Percentiles rank a stretch among this genome's conserved stretches.
Conservation (phyloP, 1,140 invertebrate genomes). For the Heterodera schachtii region DNA sequence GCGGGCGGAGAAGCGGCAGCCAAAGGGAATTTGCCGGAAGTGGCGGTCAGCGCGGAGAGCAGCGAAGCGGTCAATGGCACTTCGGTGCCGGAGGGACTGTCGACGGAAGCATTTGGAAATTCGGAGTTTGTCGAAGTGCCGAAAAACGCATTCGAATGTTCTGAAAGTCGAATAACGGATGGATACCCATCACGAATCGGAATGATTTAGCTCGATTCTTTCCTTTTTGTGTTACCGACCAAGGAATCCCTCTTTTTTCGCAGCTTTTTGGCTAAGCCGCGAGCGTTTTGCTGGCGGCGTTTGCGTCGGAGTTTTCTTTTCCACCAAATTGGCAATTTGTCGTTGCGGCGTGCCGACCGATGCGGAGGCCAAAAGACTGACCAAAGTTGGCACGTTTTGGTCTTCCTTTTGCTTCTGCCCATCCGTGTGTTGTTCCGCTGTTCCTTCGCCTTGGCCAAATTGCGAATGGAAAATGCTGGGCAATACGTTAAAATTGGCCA, state of each 20-base stretch:
- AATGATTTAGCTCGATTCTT: too few relatives aligned
- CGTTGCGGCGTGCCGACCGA: neutral
- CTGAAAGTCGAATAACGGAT: neutral
- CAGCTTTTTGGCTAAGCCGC: neutral
- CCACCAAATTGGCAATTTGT: neutral
- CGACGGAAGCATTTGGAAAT: neutral
- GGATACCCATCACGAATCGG: too few relatives aligned
- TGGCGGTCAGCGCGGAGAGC: constrained; percentile 3
- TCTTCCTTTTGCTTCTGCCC: neutral
- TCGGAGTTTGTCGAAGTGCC: neutral
- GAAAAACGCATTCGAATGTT: neutral
- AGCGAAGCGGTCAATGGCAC: neutral
- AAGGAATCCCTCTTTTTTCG: neutral
- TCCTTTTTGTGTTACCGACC: neutral
- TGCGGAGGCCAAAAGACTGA: neutral
- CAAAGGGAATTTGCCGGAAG: constrained; percentile 1
- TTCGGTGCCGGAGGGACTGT: neutral
- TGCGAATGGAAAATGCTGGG: neutral
- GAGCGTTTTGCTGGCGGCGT: neutral
- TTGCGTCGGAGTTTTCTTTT: neutral
- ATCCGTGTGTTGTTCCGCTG: neutral
- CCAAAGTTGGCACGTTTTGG: neutral
- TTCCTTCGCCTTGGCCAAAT: neutral
- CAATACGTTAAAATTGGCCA: neutral
- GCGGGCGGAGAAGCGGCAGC: neutral